These are phyloP conservation scores for Trichogramma pretiosum DNA, from an alignment of 1,140 invertebrate genomes.

Conservation along the genomic window DNA sequence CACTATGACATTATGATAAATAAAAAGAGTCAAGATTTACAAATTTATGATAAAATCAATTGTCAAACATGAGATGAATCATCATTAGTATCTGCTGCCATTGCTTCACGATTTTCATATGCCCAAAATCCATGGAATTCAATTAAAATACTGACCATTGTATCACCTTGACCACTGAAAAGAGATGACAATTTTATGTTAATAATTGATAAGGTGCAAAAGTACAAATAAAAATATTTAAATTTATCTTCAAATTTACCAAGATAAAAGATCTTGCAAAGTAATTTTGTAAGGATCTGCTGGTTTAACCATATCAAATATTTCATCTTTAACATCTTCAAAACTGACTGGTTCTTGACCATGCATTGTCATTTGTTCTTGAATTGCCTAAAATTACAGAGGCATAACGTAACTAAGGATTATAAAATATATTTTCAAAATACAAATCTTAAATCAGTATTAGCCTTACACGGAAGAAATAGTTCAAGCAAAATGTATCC, in stretches of 20 bases:
- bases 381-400: too few species aligned
- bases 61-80: conserved; percentile 41
- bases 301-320: conserved; percentile 96
- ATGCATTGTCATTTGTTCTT: conserved; percentile 78
- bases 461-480: conserved; percentile 74
- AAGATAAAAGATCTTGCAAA: conserved; percentile 68
- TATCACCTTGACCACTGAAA: conserved; percentile 82
- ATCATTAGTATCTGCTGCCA: conserved; percentile 52
- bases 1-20: neutral
- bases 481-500: conserved; percentile 84
- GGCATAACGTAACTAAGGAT: conserved; percentile 15
- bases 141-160: conserved; percentile 86
- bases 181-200: conserved; percentile 3
- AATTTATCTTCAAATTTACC: conserved; percentile 31
- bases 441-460: conserved; percentile 1
- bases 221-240: neutral
- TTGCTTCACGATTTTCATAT: conserved; percentile 84
- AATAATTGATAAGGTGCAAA: neutral
- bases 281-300: conserved; percentile 77
- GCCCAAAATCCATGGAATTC: conserved; percentile 95
- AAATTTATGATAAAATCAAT: conserved; percentile 5
- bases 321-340: conserved; percentile 93
- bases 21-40: conserved; percentile 6
- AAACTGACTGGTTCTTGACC: conserved; percentile 81
- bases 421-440: conserved; percentile 6